These are phyloP conservation scores for Lepas anatifera DNA, from an alignment of 2,888 invertebrate genomes.

Conservation along the genomic window DNA sequence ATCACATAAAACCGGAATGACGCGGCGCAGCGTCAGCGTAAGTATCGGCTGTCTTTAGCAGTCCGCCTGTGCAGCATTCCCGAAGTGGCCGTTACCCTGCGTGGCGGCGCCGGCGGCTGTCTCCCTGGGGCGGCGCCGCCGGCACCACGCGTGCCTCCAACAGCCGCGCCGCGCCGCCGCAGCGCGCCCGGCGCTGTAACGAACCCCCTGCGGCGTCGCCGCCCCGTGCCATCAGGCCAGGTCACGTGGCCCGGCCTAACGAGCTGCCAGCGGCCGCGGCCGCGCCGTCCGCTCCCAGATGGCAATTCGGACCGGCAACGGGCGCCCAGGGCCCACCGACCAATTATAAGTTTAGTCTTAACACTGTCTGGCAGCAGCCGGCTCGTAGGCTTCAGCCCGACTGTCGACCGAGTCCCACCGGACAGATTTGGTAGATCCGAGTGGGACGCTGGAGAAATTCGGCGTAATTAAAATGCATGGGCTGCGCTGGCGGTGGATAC, in stretches of 20 bases:
- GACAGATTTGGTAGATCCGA: neutral
- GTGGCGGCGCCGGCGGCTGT: neutral
- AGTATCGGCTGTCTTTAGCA: no score
- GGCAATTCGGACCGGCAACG: neutral
- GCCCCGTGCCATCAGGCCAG: neutral
- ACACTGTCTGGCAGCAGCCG: neutral
- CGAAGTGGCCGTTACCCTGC: no score
- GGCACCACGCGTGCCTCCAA: neutral
- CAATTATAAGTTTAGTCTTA: constrained; percentile 11
- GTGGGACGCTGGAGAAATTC: constrained; percentile 6
- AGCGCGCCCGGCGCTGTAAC: no score
- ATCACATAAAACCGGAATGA: no score
- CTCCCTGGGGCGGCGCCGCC: neutral
- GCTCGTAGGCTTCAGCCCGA: neutral
- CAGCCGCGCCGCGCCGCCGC: neutral
- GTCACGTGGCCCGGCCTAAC: neutral
- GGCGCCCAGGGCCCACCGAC: neutral
- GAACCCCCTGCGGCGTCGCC: neutral
- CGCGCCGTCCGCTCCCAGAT: neutral
- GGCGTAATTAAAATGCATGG: constrained; percentile 9
- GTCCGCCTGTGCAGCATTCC: no score
- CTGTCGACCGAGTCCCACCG: neutral
- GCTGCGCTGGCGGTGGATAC: neutral
- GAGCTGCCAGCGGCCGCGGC: neutral
- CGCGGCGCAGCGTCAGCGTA: no score